Evolutionary conservation across 1,140 invertebrate genomes (phyloP), one percentile per base, ranked within the genome.

Genomic region (Caerostris darwini): DNA sequence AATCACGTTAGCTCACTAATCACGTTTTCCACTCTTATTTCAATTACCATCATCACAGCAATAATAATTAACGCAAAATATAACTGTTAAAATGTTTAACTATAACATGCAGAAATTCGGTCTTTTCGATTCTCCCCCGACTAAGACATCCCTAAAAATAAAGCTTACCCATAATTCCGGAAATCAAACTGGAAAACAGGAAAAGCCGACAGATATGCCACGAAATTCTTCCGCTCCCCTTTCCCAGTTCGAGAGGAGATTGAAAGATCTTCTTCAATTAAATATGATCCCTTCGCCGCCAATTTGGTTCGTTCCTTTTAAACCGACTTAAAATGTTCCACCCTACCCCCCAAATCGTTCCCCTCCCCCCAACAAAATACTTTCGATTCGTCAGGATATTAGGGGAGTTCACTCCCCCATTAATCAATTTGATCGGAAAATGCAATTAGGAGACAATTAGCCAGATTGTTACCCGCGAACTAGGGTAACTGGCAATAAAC

Each of bases 211-310:
- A 77, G 71, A 77, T 77, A 77, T 77, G 71, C 53, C 71, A 77
- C 50, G 50, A 77, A 77, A 77, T 77, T 12, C 71, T n/a, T 19
- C 58, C 85, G 3, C 12, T 34, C 54, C 7, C 54, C 4, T 2
- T 50, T 77, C 56, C 56, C 3, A 4, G 53, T 5, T 8, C 17
- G 6, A n/a, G 19, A n/a, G 12, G 61, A 59, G 34, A 61, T 64
- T 92, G 90, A 92, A 92, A 92, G 90, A 92, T 92, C 57, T 92
- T 64, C 71, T 58, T 53, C 90, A 92, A 92, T 92, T 92, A 92
- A 92, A 92, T 83, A 83, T 59, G 90, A 92, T 82, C 90, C 69
- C 54, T n/a, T 12, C 58, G 90, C 54, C 34, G 77, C 56, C 71
- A 77, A 77, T 77, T 77, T 77, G 53, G 19, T 53, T 86, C 69